Evolutionary conservation across 2,113 vertebrate genomes (phyloP).

Genomic region (Thymallus thymallus): DNA sequence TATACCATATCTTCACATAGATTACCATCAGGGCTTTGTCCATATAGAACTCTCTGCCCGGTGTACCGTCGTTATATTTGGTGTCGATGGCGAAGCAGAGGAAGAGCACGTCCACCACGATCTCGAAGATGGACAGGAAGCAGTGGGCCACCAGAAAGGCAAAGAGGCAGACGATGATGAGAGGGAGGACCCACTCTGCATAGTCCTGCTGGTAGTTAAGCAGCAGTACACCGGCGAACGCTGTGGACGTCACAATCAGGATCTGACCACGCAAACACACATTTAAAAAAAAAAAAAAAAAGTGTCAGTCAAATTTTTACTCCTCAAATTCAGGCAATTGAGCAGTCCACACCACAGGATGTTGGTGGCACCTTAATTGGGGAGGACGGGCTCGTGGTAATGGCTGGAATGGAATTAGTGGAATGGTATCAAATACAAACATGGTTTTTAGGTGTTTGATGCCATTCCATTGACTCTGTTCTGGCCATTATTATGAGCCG

Average conservation of each 20-base stretch:
- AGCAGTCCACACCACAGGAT: neutral
- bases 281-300: neutral
- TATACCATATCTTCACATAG: neutral
- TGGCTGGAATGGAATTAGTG: no score
- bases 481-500: no score
- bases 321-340: neutral
- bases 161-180: slow-evolving; percentile 94
- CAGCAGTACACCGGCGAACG: slow-evolving; percentile 88
- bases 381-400: no score
- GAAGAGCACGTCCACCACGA: slow-evolving; percentile 97
- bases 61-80: slow-evolving; percentile 96
- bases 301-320: neutral
- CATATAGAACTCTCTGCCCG: slow-evolving; percentile 96
- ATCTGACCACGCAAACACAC: slow-evolving; percentile 69
- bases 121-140: slow-evolving; percentile 98
- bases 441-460: no score
- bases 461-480: no score
- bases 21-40: slow-evolving; percentile 98
- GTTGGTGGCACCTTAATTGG: no score
- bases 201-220: slow-evolving; percentile 95
- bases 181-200: slow-evolving; percentile 93
- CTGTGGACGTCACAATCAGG: slow-evolving; percentile 90
- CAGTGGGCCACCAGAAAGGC: slow-evolving; percentile 97
- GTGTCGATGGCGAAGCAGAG: slow-evolving; percentile 98
- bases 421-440: no score